Conservation (phyloP, 2,113 vertebrate species). For the Gymnocephalus cernua region DNA sequence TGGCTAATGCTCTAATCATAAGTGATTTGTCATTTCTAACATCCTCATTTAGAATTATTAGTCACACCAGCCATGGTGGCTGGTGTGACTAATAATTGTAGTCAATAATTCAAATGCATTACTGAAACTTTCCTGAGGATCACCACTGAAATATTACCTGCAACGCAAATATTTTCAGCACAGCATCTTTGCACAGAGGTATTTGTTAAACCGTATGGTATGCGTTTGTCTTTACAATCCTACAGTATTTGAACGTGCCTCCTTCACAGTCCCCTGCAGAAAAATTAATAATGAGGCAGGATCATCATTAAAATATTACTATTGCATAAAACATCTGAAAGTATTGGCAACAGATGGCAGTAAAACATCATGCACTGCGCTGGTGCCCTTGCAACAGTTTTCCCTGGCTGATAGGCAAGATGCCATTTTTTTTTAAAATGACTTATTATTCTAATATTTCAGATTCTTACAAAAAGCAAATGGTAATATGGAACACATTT, state of each 20-base stretch:
- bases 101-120: slow-evolving; percentile 40
- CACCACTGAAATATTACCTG: slow-evolving; percentile 67
- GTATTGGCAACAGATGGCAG: slow-evolving; percentile 93
- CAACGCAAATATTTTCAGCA: slow-evolving; percentile 68
- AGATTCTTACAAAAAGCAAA: slow-evolving; percentile 61
- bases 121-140: slow-evolving; percentile 58
- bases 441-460: slow-evolving; percentile 64
- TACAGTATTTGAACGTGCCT: slow-evolving; percentile 37
- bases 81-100: slow-evolving; percentile 78
- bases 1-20: slow-evolving; percentile 78
- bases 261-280: slow-evolving; percentile 57
- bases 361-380: slow-evolving; percentile 84
- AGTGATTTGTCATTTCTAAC: slow-evolving; percentile 77
- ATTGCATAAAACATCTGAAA: slow-evolving; percentile 76
- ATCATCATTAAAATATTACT: slow-evolving; percentile 77
- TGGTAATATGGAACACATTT: slow-evolving; percentile 52
- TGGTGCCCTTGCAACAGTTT: slow-evolving; percentile 61
- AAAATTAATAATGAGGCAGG: slow-evolving; percentile 66
- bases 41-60: slow-evolving; percentile 72
- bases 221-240: slow-evolving; percentile 58
- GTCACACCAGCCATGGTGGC: too few relatives aligned
- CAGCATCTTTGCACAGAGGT: slow-evolving; percentile 67
- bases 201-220: slow-evolving; percentile 67
- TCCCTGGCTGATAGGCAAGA: slow-evolving; percentile 37
- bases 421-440: slow-evolving; percentile 27